These are phyloP conservation scores for Mustelus asterias DNA, from an alignment of 2,113 vertebrate species.

Conservation along the genomic window DNA sequence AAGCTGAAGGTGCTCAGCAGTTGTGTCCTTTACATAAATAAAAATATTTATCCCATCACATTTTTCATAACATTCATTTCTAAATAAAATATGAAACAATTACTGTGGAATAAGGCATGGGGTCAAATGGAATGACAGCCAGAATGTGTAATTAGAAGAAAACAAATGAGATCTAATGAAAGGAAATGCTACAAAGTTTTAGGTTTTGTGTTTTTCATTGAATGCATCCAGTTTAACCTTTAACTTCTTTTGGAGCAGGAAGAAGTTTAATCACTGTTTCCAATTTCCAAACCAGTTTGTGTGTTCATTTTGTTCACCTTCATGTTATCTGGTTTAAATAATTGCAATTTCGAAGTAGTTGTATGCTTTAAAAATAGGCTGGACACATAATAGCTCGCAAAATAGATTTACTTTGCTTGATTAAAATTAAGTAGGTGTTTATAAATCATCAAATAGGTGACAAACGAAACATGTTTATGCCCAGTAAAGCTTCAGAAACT, in stretches of 20 bases:
- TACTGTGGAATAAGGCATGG: not conserved
- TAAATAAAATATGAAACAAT: not conserved
- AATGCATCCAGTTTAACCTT: not conserved
- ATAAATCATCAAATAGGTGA: not conserved
- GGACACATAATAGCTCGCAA: not conserved
- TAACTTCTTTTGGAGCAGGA: not conserved
- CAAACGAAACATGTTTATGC: not conserved
- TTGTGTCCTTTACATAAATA: not conserved
- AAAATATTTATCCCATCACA: not conserved
- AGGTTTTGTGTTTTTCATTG: not conserved
- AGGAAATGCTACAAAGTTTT: not conserved
- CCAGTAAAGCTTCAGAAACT: not conserved
- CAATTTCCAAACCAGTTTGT: not conserved
- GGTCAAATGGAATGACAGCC: not conserved
- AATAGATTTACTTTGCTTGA: not conserved
- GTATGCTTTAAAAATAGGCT: slow-evolving; percentile 12
- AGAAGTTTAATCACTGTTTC: not conserved
- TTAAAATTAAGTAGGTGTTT: slow-evolving; percentile 1
- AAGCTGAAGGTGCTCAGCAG: not conserved
- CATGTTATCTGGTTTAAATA: not conserved
- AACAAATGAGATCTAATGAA: not conserved
- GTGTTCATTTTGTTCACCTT: not conserved
- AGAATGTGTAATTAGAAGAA: not conserved
- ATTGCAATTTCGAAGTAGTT: not conserved
- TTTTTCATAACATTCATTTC: not conserved